Evolutionary conservation across 2,888 invertebrate genomes (phyloP), one percentile per base, ranked within the genome.

Genomic region (Phania funesta): DNA sequence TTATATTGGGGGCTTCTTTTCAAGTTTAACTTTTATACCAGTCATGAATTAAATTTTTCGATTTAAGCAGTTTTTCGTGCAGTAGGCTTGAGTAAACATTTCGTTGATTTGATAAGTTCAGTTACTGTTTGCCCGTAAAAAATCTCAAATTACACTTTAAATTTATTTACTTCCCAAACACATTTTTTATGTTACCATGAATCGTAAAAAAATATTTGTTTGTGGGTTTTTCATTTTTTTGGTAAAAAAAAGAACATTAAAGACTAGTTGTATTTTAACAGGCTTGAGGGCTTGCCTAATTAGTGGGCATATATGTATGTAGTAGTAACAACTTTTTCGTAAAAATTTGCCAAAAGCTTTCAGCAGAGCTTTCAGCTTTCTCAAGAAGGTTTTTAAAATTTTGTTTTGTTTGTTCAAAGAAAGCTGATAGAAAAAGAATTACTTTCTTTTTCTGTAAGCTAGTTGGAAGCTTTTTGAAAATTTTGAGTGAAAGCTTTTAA

Each of bases 101-200:
- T 68, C 60, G 35, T 54, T 64, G 44, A 73, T 62, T 64, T 74
- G 6, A 62, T 64, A 26, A n/a, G 54, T 46, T 70, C 24, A 26
- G 18, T 41, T 62, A 8, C 0, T 13, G 8, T 35, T 48, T 38
- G 44, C 64, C 64, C 54, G 56, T 54, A 54, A 44, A 64, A 74
- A 64, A 46, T 29, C 74, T 74, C 54, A 64, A 54, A 46, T 74
- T 74, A 64, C 74, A 54, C 48, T 16, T 18, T 2, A 44, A 71
- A 48, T 26, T 26, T 71, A 48, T 48, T 71, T 60, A 58, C 38
- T 24, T 58, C 35, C 26, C 16, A 65, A 54, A 65, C 46, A 65
- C 18, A 48, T 38, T 54, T 64, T 38, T 48, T 18, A 8, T 38
- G 26, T 65, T n/a, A n/a, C n/a, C n/a, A n/a, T n/a, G 46, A 54